Evolutionary conservation across 2,888 invertebrate genomes (phyloP), one percentile per base, ranked within the genome.

Genomic region (Xanthia icteritia): DNA sequence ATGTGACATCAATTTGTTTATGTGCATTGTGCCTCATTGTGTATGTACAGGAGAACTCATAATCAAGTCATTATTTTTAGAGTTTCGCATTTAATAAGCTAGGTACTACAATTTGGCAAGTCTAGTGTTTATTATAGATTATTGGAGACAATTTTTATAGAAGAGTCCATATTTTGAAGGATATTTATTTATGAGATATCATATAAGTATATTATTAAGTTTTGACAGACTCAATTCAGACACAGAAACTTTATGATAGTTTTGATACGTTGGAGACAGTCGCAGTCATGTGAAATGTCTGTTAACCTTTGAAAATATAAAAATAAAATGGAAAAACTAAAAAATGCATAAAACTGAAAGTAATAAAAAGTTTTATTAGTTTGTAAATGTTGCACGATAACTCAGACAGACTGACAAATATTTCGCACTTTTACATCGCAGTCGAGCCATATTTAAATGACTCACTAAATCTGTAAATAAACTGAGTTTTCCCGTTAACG

Each of bases 181-280:
- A 63, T 56, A 58, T 78, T 78, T 73, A 76, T 75, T 73, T 73
- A 76, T 42, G 42, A 76, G 36, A 54, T 68, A 68, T 76, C 68
- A 60, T 58, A 58, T 36, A 67, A 67, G 54, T 67, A 67, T 56
- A 23, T 48, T 66, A 61, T 36, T 15, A 67, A 68, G 15, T 69
- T 73, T 42, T 36, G 64, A 31, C 48, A 73, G 36, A 63, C 65
- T 31, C 31, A 5, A 51, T 51, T 66, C 36, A 63, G n/a, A 56
- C 45, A n/a, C 31, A 27, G 31, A 17, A 45, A 75, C 23, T 84
- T 71, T 80, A 36, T 69, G 23, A 48, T 31, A 63, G 81, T 56
- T 72, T 48, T 27, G 63, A 74, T 51, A 68, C 54, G 42, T 80
- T 20, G 36, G 58, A 15, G 80, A 75, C 31, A 60, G 58, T 45